Evolutionary conservation across 92 coral and sea anemone genomes (phyloP).

Genomic region (Micromussa lordhowensis): DNA sequence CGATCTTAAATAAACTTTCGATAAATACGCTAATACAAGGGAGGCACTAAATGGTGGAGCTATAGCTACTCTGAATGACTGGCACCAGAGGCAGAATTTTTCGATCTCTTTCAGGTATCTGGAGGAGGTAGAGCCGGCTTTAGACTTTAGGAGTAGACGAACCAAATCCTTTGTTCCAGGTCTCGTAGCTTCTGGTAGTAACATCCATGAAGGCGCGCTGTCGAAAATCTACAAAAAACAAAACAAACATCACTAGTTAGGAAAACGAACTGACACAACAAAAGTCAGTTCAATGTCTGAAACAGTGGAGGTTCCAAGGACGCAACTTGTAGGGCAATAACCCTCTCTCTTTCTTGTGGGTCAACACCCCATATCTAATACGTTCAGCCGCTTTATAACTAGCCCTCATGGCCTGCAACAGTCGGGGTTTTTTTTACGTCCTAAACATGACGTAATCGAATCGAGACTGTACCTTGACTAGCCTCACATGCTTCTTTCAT

Average conservation of each 20-base stretch:
- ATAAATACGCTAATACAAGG: too few species aligned
- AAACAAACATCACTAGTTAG: too few species aligned
- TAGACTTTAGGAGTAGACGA: not conserved
- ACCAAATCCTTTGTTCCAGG: not conserved
- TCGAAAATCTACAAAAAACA: slow-evolving; percentile 16
- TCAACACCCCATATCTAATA: slow-evolving; percentile 7
- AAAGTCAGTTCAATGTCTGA: too few species aligned
- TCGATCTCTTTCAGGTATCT: slow-evolving; percentile 7
- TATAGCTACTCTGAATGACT: too few species aligned
- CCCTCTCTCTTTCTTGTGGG: slow-evolving; percentile 12
- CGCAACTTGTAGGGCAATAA: slow-evolving; percentile 5
- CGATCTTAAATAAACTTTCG: too few species aligned
- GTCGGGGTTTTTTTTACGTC: not conserved
- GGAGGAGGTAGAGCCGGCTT: not conserved
- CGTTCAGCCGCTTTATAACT: slow-evolving; percentile 9
- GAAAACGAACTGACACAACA: too few species aligned
- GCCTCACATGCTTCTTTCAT: too few species aligned
- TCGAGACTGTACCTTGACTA: too few species aligned
- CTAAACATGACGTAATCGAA: slow-evolving; percentile 2
- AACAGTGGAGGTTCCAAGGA: too few species aligned
- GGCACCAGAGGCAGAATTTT: not conserved
- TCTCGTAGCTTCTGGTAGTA: not conserved
- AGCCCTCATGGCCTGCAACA: too few species aligned
- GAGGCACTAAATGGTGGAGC: too few species aligned
- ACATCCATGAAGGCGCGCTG: not conserved